Percentiles rank a stretch among this genome's conserved stretches.
Conservation (phyloP, 2,888 invertebrate genomes). For the Xanthorhoe designata region DNA sequence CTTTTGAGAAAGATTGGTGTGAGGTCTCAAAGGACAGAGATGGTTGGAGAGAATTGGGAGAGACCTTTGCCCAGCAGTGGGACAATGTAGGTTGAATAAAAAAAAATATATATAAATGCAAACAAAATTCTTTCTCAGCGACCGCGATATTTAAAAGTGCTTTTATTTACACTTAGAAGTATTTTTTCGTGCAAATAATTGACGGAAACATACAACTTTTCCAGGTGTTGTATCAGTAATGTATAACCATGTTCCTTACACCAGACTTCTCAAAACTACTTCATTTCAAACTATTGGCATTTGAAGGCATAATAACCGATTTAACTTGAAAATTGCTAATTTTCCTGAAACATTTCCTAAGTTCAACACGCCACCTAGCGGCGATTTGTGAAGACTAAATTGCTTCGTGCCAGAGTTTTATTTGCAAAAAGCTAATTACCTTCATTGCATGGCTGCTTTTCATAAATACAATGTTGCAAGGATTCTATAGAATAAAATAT, state of each 20-base stretch:
- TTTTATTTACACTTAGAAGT: no score
- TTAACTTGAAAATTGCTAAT: conserved; percentile 31
- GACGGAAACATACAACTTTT: neutral
- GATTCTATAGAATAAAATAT: conserved; percentile 2
- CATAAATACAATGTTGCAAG: conserved; percentile 15
- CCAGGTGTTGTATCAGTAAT: neutral
- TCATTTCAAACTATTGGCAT: conserved; percentile 30
- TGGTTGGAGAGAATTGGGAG: no score
- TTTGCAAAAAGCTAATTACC: conserved; percentile 42
- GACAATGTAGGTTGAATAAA: no score
- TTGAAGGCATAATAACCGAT: conserved; percentile 36
- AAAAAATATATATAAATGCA: no score
- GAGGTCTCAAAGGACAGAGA: no score
- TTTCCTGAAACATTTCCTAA: conserved; percentile 32
- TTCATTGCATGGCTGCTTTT: conserved; percentile 33
- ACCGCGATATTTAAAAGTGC: no score
- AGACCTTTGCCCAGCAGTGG: no score
- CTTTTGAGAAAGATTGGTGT: no score
- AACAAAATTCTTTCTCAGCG: no score
- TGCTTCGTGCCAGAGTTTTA: conserved; percentile 42
- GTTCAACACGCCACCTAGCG: conserved; percentile 31
- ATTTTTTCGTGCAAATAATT: neutral
- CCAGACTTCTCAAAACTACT: conserved; percentile 27
- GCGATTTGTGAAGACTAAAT: conserved; percentile 40
- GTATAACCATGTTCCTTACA: conserved; percentile 11